These are phyloP conservation scores for Listrodromus nycthemerus DNA, from an alignment of 2,888 invertebrate species.

Conservation along the genomic window DNA sequence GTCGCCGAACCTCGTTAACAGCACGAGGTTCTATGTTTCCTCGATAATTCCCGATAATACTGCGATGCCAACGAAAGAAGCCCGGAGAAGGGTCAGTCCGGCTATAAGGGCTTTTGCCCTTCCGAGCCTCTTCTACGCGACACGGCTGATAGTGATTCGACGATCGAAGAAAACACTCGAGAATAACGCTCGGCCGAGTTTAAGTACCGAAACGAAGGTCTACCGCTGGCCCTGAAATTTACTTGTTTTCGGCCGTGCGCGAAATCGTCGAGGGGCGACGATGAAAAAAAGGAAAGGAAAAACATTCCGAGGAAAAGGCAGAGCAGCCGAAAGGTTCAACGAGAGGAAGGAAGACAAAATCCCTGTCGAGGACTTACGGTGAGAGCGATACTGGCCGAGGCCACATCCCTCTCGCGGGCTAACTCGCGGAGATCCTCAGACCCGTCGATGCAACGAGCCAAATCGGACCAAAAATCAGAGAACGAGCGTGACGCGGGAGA, in stretches of 20 bases:
- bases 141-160: conserved; percentile 22
- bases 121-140: conserved; percentile 37
- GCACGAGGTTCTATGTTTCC: neutral
- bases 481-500: conserved; percentile 39
- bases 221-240: neutral
- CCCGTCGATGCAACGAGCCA: conserved; percentile 51
- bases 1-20: conserved; percentile 7
- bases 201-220: conserved; percentile 7
- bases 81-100: neutral
- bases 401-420: too few relatives aligned
- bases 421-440: conserved; percentile 4
- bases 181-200: conserved; percentile 30
- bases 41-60: conserved; percentile 30
- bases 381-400: too few relatives aligned
- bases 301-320: neutral
- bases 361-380: too few relatives aligned
- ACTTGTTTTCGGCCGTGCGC: conserved; percentile 13
- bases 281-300: neutral
- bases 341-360: too few relatives aligned
- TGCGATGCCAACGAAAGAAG: neutral
- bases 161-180: conserved; percentile 37
- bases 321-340: too few relatives aligned
- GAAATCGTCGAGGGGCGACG: conserved; percentile 37
- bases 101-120: conserved; percentile 28
- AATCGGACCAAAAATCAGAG: conserved; percentile 60